Percentiles rank a stretch among this genome's conserved stretches.
These are phyloP conservation scores for Porites lobata DNA, from an alignment of 92 coral and sea anemone species.

Conservation along the genomic window DNA sequence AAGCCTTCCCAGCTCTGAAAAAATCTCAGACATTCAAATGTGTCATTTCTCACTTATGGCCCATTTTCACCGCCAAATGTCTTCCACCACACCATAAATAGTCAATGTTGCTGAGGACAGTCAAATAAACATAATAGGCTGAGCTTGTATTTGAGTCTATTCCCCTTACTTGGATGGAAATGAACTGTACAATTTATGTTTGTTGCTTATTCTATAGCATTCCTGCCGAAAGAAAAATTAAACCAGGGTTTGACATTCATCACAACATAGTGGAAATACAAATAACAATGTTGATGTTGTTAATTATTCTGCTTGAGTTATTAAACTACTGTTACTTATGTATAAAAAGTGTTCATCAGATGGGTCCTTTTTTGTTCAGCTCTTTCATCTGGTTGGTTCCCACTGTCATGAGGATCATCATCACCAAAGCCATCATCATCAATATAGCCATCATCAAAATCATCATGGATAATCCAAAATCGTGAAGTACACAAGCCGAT, in stretches of 20 bases:
- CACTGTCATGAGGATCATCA: conserved; percentile 10
- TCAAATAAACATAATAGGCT: conserved; percentile 7
- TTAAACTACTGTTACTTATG: background rate
- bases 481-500: conserved; percentile 12
- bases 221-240: background rate
- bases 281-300: background rate
- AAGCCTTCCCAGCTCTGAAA: background rate
- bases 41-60: conserved; percentile 7
- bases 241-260: background rate
- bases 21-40: conserved; percentile 1
- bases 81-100: conserved; percentile 14
- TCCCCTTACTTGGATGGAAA: conserved; percentile 7
- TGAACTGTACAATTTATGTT: background rate
- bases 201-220: conserved; percentile 1
- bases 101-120: conserved; percentile 3
- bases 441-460: background rate
- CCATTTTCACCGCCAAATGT: conserved; percentile 7
- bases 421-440: background rate
- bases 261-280: background rate
- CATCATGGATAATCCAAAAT: background rate
- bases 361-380: background rate
- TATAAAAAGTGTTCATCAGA: background rate
- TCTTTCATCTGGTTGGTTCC: background rate
- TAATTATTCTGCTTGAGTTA: background rate
- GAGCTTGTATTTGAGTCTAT: conserved; percentile 8